phyloP scores from a whole-genome alignment of 2,113 vertebrate species.

The Mastomys natalensis region DNA sequence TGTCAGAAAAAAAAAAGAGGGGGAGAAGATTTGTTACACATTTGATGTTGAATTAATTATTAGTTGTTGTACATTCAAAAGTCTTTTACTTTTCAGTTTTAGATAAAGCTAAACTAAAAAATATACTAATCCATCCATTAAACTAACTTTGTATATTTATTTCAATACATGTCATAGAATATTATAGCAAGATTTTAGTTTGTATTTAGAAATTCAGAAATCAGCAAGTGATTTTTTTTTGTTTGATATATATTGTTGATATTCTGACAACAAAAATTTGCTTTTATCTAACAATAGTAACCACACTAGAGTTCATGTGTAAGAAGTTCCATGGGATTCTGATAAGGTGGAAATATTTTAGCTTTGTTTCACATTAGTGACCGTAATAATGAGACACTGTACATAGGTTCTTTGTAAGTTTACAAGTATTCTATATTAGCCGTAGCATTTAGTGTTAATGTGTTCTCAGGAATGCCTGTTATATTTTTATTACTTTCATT shows the following conservation, averaged over 20 bases:
- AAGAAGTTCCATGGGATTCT: conserved; percentile 29
- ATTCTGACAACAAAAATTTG: neutral
- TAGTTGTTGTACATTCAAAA: too few species aligned
- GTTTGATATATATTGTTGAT: conserved; percentile 17
- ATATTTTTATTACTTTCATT: conserved; percentile 43
- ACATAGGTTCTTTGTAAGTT: conserved; percentile 36
- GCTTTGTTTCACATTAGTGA: conserved; percentile 6
- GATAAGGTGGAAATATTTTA: conserved; percentile 26
- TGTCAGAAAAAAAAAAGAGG: neutral
- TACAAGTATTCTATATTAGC: neutral
- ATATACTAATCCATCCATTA: neutral
- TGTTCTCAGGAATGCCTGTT: neutral
- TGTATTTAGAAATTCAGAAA: conserved; percentile 40
- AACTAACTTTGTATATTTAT: conserved; percentile 32
- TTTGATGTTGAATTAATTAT: too few species aligned
- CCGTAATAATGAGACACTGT: neutral
- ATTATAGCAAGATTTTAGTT: conserved; percentile 22
- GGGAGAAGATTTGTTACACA: too few species aligned
- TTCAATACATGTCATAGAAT: neutral
- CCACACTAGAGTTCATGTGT: neutral
- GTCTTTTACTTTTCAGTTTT: too few species aligned
- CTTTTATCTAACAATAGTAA: neutral
- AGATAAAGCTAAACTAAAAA: conserved; percentile 36
- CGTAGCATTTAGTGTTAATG: neutral
- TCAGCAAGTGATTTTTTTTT: conserved; percentile 5